Conservation (phyloP, 2,888 invertebrate species). For the Diarsia rubi region DNA sequence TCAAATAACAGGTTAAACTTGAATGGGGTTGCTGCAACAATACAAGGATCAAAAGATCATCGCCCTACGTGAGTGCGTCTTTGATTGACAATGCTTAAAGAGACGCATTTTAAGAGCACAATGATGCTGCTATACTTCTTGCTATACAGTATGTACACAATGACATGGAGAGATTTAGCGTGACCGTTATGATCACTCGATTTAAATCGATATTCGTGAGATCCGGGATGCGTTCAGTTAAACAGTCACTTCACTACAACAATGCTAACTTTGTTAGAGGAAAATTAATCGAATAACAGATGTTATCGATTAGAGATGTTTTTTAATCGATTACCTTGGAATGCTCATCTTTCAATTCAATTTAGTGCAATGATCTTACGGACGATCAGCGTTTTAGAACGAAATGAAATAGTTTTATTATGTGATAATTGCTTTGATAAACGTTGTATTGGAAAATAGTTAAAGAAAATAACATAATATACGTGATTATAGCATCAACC, state of each 20-base stretch:
- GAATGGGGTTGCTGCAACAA: conserved; percentile 68
- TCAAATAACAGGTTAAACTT: conserved; percentile 73
- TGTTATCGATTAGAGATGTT: conserved; percentile 74
- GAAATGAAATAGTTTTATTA: conserved; percentile 1
- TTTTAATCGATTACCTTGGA: conserved; percentile 61
- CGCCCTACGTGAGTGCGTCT: conserved; percentile 67
- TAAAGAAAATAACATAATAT: background rate
- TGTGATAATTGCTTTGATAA: background rate
- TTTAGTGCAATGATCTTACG: conserved; percentile 17
- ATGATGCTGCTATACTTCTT: conserved; percentile 54
- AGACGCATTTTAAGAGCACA: conserved; percentile 64
- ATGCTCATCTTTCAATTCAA: conserved; percentile 18
- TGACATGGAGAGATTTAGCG: conserved; percentile 64
- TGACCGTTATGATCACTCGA: conserved; percentile 81
- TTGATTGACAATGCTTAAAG: conserved; percentile 76
- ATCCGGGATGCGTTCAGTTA: conserved; percentile 73
- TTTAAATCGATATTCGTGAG: conserved; percentile 80
- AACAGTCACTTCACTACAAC: conserved; percentile 63
- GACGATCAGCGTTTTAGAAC: conserved; percentile 7
- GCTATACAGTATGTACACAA: conserved; percentile 58
- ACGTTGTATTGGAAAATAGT: background rate
- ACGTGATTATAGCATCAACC: background rate
- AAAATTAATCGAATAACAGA: conserved; percentile 69
- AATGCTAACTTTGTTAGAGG: conserved; percentile 76
- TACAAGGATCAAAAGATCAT: conserved; percentile 75